These are phyloP conservation scores for Ditylenchus dipsaci DNA, from an alignment of 1,140 invertebrate genomes.

Conservation along the genomic window DNA sequence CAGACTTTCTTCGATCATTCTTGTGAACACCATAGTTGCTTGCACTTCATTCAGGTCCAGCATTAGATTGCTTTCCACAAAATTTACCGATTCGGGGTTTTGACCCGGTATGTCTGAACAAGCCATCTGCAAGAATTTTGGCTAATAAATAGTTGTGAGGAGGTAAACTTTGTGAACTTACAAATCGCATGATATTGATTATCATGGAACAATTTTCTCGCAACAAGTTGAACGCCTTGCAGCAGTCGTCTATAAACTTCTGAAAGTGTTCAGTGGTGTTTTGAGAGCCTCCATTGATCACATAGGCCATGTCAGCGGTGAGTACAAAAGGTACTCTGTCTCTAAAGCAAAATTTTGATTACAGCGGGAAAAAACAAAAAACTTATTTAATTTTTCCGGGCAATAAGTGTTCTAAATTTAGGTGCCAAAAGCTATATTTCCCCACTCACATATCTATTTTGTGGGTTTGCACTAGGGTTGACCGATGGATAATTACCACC, in stretches of 20 bases:
- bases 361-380: too few relatives aligned
- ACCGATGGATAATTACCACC: too few relatives aligned
- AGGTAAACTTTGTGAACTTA: constrained; percentile 61
- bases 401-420: too few relatives aligned
- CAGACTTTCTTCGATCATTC: constrained; percentile 68
- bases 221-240: constrained; percentile 92
- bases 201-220: constrained; percentile 85
- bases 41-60: constrained; percentile 85
- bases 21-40: constrained; percentile 83
- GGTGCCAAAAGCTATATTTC: too few relatives aligned
- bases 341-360: constrained; percentile 61
- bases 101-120: constrained; percentile 89
- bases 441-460: too few relatives aligned
- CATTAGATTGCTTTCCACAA: constrained; percentile 82
- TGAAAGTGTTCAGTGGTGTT: constrained; percentile 87
- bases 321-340: constrained; percentile 95
- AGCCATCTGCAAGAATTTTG: constrained; percentile 71
- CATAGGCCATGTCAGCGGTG: constrained; percentile 97
- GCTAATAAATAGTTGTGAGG: not conserved
- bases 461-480: too few relatives aligned
- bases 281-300: constrained; percentile 88
- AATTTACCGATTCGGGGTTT: constrained; percentile 77
- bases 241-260: constrained; percentile 93
- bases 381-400: too few relatives aligned
- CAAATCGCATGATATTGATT: constrained; percentile 84